These are phyloP conservation scores for Nesometra sesokonis DNA, from an alignment of 35 echinoderm and acorn worm genomes.

Conservation along the genomic window DNA sequence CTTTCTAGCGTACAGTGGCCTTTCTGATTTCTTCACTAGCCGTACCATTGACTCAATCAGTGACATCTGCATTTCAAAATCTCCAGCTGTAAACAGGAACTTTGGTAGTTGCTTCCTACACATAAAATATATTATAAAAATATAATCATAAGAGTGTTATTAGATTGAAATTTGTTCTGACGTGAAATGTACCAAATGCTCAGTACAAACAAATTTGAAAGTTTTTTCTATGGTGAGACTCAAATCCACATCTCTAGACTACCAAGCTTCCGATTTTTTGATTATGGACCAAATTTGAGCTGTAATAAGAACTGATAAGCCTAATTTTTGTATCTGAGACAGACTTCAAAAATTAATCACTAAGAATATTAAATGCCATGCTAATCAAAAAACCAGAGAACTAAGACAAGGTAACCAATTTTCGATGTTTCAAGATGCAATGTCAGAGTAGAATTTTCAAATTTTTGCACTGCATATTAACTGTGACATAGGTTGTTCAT, in stretches of 20 bases:
- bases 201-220: not conserved
- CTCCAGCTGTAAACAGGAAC: constrained; percentile 35
- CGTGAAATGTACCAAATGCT: no score
- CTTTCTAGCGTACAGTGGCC: not conserved
- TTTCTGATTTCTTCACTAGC: constrained; percentile 47
- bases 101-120: constrained; percentile 29
- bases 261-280: not conserved
- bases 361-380: no score
- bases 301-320: no score
- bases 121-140: constrained; percentile 1
- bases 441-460: no score
- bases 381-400: no score
- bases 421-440: no score
- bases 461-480: no score
- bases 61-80: constrained; percentile 90
- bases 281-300: no score
- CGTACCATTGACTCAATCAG: constrained; percentile 49
- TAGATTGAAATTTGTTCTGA: not conserved
- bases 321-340: no score
- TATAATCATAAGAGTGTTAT: not conserved
- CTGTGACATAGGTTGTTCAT: no score
- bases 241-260: not conserved
- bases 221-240: not conserved
- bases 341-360: no score
- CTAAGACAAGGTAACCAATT: no score